These are phyloP conservation scores for Solen grandis DNA, from an alignment of 1,140 invertebrate genomes.

Conservation along the genomic window DNA sequence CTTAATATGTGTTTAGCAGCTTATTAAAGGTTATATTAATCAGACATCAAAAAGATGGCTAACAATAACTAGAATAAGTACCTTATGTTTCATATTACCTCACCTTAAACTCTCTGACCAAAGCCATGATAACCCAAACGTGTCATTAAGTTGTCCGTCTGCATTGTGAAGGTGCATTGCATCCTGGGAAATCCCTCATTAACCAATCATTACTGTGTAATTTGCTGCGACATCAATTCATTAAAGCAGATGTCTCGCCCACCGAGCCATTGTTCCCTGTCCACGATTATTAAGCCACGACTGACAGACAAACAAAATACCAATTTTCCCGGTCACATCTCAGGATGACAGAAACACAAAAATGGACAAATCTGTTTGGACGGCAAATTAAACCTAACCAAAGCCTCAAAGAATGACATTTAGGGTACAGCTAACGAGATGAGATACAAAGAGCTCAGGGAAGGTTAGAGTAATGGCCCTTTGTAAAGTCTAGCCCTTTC, in stretches of 20 bases:
- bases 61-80: too few relatives aligned
- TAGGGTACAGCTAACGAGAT: too few relatives aligned
- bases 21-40: too few relatives aligned
- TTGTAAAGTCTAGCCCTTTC: too few relatives aligned
- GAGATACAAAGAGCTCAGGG: too few relatives aligned
- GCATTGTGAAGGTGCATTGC: slow-evolving; percentile 12
- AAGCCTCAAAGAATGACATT: slow-evolving; percentile 35
- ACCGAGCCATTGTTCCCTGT: slow-evolving; percentile 25
- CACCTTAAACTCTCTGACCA: background rate
- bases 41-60: too few relatives aligned
- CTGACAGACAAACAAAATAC: slow-evolving; percentile 49
- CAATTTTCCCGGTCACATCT: slow-evolving; percentile 48
- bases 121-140: background rate
- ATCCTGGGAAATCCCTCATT: slow-evolving; percentile 49
- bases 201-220: slow-evolving; percentile 57
- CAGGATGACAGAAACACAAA: slow-evolving; percentile 21
- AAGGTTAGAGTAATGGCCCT: too few relatives aligned
- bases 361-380: slow-evolving; percentile 49
- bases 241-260: slow-evolving; percentile 49
- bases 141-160: background rate
- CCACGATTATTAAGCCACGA: slow-evolving; percentile 33
- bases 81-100: too few relatives aligned
- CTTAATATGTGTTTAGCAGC: too few relatives aligned
- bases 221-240: slow-evolving; percentile 50
- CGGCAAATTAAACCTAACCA: slow-evolving; percentile 46